Conservation (phyloP, 2,113 vertebrate species). For the Rhinoderma darwinii region DNA sequence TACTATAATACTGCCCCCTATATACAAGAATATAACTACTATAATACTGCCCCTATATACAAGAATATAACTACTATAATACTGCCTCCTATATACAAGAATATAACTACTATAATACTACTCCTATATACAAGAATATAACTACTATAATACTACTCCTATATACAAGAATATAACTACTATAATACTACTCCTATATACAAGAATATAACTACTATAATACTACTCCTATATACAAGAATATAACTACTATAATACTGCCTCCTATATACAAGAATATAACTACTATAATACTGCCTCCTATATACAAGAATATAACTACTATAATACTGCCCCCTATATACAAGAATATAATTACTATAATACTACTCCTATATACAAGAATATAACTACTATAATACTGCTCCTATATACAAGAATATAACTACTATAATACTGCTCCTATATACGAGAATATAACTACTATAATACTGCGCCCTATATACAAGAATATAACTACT, state of each 20-base stretch:
- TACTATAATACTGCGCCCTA: no score
- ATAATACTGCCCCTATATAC: no score
- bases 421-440: no score
- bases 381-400: not conserved
- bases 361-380: no score
- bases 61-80: not conserved
- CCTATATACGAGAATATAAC: not conserved
- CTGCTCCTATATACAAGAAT: not conserved
- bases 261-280: not conserved
- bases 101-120: no score
- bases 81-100: not conserved
- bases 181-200: no score
- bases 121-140: not conserved
- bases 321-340: no score
- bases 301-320: not conserved
- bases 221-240: not conserved
- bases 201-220: not conserved
- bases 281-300: no score
- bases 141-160: no score
- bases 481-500: not conserved
- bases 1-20: no score
- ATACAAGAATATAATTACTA: not conserved
- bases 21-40: not conserved
- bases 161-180: not conserved
- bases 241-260: no score